phyloP scores from a whole-genome alignment of 2,797 vertebrate species.

The Alfaro cultratus region DNA sequence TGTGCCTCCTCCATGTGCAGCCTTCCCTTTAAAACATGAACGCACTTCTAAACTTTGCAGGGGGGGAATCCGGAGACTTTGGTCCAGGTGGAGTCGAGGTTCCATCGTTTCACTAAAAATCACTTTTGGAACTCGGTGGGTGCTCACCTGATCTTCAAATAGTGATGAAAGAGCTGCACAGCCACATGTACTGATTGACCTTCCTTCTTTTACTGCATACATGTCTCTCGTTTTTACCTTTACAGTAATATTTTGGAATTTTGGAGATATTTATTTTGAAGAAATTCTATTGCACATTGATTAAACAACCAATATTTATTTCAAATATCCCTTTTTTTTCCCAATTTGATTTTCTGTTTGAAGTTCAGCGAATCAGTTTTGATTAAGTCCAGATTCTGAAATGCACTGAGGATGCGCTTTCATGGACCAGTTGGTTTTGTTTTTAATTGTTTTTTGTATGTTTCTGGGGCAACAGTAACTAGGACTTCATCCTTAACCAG shows the following conservation, averaged over 20 bases:
- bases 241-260: neutral
- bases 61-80: conserved; percentile 23
- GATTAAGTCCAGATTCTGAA: neutral
- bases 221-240: neutral
- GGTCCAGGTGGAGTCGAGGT: neutral
- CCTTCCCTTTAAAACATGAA: conserved; percentile 27
- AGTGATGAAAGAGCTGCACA: conserved; percentile 21
- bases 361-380: neutral
- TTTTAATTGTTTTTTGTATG: too few relatives aligned
- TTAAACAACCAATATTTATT: neutral
- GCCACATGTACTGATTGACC: neutral
- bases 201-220: neutral
- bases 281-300: neutral
- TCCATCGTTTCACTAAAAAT: conserved; percentile 15
- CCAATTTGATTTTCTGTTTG: neutral
- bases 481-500: too few relatives aligned
- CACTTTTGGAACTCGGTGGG: neutral
- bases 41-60: conserved; percentile 14
- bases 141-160: neutral
- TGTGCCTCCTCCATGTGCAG: conserved; percentile 51
- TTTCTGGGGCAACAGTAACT: too few relatives aligned
- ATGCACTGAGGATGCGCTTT: too few relatives aligned
- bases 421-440: too few relatives aligned
- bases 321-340: neutral
- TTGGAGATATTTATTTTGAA: neutral